phyloP scores from a whole-genome alignment of 2,888 invertebrate genomes.

The Caenorhabditis sp. region DNA sequence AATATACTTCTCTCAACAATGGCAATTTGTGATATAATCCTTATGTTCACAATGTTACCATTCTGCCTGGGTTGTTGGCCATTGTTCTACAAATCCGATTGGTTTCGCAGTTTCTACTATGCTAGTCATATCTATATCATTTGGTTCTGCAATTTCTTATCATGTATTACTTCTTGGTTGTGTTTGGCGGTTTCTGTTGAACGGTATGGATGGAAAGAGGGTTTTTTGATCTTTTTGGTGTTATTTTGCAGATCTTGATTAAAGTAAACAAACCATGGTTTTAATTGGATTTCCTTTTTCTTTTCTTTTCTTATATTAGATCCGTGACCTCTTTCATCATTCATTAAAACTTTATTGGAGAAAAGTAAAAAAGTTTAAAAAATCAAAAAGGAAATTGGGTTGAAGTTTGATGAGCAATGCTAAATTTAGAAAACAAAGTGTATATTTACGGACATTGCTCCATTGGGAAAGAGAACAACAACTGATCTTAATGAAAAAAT shows the following conservation, averaged over 20 bases:
- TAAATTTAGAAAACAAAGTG: neutral
- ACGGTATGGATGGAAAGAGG: constrained; percentile 32
- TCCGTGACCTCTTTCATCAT: too few species aligned
- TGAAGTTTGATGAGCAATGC: neutral
- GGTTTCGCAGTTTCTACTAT: constrained; percentile 33
- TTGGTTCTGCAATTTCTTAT: constrained; percentile 41
- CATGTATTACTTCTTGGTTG: constrained; percentile 56
- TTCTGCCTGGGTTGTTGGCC: constrained; percentile 22
- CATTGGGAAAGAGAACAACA: too few species aligned
- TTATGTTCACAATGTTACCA: constrained; percentile 51
- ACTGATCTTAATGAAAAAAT: too few species aligned
- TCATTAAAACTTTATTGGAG: too few species aligned
- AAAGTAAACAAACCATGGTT: neutral
- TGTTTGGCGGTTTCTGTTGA: constrained; percentile 67
- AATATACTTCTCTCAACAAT: constrained; percentile 65
- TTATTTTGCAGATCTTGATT: too few species aligned
- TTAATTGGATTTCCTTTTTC: neutral
- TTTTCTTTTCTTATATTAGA: too few species aligned
- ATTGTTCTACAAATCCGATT: constrained; percentile 30
- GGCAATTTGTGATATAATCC: constrained; percentile 63
- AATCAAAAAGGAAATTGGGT: neutral
- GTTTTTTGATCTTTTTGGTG: neutral
- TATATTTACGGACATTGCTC: neutral
- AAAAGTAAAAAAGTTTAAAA: neutral
- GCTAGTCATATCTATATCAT: constrained; percentile 27